Evolutionary conservation across 2,113 vertebrate genomes (phyloP), one percentile per base, ranked within the genome.

Genomic region (Xenopus borealis): DNA sequence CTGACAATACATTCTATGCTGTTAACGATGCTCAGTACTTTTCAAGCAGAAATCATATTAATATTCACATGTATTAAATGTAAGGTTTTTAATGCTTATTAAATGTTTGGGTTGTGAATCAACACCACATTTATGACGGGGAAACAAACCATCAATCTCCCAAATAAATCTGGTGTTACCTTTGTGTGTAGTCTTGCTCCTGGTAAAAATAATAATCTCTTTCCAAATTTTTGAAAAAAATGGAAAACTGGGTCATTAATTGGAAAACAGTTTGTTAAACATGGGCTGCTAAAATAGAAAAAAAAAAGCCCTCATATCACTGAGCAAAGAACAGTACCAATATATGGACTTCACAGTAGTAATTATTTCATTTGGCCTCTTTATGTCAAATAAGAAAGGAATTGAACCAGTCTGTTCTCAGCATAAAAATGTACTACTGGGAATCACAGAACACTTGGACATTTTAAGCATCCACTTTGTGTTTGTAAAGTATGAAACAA

Each of bases 51-150:
- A 57, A n/a, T 55, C n/a, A 19, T 55, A 23, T 50, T 23, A 67
- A 67, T 44, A 16, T 53, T 46, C n/a, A 70, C 10, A 13, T 23
- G 27, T 18, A 57, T 57, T 77, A 64, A 63, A 40, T 53, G 52
- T 33, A 69, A 75, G 61, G 9, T 68, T 63, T 62, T 27, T 30
- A 58, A 75, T 46, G 33, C 70, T 64, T 17, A 27, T 27, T 27
- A 16, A 50, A 20, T 4, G 1, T 30, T 16, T 12, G 10, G 30
- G 72, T 33, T 70, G 30, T 12, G 64, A 70, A 70, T 14, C 10
- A 46, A 33, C 30, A 52, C 18, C 40, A 69, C 45, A 70, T 64
- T 70, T 27, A 46, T 20, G 19, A 23, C 4, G 8, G 14, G 14
- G 58, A 44, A 53, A 70, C 10, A 53, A 40, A 46, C 46, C 63